These are phyloP conservation scores for Hydrochoerus hydrochaeris DNA, from an alignment of 2,113 vertebrate genomes.

Conservation along the genomic window DNA sequence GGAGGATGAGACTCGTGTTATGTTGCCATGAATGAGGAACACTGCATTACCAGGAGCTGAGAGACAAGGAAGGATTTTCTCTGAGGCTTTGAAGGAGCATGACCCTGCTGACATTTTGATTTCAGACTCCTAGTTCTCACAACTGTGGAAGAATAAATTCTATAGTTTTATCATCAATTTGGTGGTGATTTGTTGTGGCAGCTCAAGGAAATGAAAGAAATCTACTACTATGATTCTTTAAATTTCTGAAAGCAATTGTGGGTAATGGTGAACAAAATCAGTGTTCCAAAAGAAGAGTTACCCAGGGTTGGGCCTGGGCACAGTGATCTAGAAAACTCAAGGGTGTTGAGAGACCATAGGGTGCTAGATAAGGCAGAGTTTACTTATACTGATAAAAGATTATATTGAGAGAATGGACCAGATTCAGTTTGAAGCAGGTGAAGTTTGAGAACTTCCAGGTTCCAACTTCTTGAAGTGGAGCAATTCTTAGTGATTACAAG, in stretches of 20 bases:
- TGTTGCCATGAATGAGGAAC: not conserved
- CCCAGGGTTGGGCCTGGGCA: not conserved
- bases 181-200: not conserved
- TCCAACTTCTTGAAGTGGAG: not conserved
- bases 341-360: not conserved
- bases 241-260: not conserved
- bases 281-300: not conserved
- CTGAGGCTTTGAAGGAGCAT: not conserved
- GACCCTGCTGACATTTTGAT: not conserved
- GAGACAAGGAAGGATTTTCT: not conserved
- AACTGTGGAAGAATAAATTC: not conserved
- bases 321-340: not conserved
- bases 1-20: not conserved
- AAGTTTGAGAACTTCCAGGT: not conserved
- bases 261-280: not conserved
- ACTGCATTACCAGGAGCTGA: not conserved
- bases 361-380: not conserved
- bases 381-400: not conserved
- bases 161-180: not conserved
- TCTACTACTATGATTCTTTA: not conserved
- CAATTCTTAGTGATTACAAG: conserved; percentile 4
- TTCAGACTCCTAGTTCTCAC: not conserved
- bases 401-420: not conserved
- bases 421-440: not conserved
- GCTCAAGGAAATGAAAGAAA: not conserved